Percentiles rank a stretch among this genome's conserved stretches.
These are phyloP conservation scores for Syngnathus floridae DNA, from an alignment of 2,113 vertebrate species.

Conservation along the genomic window DNA sequence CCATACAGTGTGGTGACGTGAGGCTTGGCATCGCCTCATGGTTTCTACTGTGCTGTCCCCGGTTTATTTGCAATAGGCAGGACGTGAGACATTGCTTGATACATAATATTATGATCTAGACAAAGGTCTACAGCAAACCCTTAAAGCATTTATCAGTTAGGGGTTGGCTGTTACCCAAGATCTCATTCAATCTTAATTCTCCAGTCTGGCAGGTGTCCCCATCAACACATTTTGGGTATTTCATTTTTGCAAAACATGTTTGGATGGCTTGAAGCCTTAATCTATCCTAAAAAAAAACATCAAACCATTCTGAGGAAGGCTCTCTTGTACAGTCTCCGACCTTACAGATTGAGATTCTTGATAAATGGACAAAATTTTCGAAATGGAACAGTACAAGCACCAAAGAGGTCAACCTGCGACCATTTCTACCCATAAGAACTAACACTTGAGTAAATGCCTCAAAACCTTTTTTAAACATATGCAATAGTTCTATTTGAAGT, in stretches of 20 bases:
- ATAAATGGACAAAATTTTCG: neutral
- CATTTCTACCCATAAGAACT: neutral
- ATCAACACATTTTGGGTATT: neutral
- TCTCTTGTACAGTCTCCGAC: neutral
- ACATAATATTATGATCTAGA: neutral
- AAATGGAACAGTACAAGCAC: neutral
- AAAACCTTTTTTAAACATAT: neutral
- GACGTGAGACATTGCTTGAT: slow-evolving; percentile 10
- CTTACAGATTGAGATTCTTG: neutral
- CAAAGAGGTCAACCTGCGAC: neutral
- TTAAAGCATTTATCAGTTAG: neutral
- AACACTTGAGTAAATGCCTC: neutral
- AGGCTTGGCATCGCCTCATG: slow-evolving; percentile 35
- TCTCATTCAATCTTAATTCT: neutral
- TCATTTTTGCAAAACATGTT: neutral
- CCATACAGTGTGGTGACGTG: slow-evolving; percentile 34
- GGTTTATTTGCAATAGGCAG: slow-evolving; percentile 30
- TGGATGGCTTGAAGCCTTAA: neutral
- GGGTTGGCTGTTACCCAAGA: neutral
- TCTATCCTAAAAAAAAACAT: too few species aligned
- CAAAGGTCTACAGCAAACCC: neutral
- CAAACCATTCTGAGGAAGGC: too few species aligned
- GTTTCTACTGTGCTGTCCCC: slow-evolving; percentile 33
- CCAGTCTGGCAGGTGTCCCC: neutral
- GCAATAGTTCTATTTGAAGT: neutral